These are phyloP conservation scores for Dasypolia templi DNA, from an alignment of 2,888 invertebrate species.

Conservation along the genomic window DNA sequence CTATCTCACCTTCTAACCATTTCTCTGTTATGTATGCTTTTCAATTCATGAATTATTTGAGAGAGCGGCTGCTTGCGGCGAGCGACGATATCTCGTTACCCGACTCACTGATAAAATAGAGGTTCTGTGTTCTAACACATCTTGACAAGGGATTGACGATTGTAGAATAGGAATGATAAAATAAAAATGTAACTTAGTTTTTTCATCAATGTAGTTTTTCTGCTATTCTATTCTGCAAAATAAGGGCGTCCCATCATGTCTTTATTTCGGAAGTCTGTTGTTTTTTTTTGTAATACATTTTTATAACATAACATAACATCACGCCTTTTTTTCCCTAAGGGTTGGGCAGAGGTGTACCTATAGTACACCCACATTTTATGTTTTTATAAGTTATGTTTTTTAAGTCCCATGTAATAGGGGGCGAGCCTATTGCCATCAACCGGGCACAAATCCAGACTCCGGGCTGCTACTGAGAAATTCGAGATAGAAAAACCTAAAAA, in stretches of 20 bases:
- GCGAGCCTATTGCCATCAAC: too few relatives aligned
- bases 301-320: too few relatives aligned
- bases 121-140: conserved; percentile 29
- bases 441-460: too few relatives aligned
- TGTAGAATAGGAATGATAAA: neutral
- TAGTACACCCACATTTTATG: too few relatives aligned
- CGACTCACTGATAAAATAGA: conserved; percentile 49
- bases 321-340: too few relatives aligned
- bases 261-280: too few relatives aligned
- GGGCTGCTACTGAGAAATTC: too few relatives aligned
- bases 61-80: conserved; percentile 39
- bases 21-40: conserved; percentile 20
- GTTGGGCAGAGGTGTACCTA: too few relatives aligned
- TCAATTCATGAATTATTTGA: conserved; percentile 62
- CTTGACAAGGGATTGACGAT: conserved; percentile 24
- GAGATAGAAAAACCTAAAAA: too few relatives aligned
- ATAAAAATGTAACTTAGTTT: neutral
- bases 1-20: conserved; percentile 18
- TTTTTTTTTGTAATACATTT: too few relatives aligned
- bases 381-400: too few relatives aligned
- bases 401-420: too few relatives aligned
- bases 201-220: neutral
- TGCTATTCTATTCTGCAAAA: neutral
- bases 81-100: conserved; percentile 44
- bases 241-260: neutral